These are phyloP conservation scores for Saccostrea glomerata DNA, from an alignment of 1,140 invertebrate genomes.

Conservation along the genomic window DNA sequence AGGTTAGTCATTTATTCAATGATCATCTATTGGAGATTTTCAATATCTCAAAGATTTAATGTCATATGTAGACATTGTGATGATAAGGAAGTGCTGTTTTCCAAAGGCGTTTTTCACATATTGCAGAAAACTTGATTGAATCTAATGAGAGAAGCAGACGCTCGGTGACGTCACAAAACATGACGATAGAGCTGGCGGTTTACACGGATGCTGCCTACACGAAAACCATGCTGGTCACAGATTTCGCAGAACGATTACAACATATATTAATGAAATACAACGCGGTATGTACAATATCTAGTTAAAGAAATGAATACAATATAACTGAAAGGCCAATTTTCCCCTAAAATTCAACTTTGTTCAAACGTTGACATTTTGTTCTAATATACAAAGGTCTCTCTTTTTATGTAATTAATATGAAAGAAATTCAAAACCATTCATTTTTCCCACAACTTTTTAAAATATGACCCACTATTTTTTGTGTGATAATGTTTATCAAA, in stretches of 20 bases:
- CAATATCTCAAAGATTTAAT: neutral
- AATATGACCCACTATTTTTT: too few species aligned
- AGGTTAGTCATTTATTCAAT: neutral
- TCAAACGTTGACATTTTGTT: too few species aligned
- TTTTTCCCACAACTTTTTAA: too few species aligned
- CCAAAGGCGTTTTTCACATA: neutral
- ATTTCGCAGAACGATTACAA: neutral
- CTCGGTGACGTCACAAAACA: neutral
- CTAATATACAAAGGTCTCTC: too few species aligned
- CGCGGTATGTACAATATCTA: conserved; percentile 17
- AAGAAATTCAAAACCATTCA: too few species aligned
- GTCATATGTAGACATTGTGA: too few species aligned
- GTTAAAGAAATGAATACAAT: too few species aligned
- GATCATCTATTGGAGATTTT: neutral
- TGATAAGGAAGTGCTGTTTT: too few species aligned
- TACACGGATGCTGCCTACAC: conserved; percentile 41
- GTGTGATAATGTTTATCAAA: too few species aligned
- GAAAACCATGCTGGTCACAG: neutral
- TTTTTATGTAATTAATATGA: too few species aligned
- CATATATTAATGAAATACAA: conserved; percentile 46
- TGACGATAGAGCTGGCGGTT: conserved; percentile 50
- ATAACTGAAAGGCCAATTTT: too few species aligned
- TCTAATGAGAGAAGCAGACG: conserved; percentile 22
- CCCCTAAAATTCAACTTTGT: too few species aligned
- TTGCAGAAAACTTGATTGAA: neutral